Conservation (phyloP, 2,797 vertebrate genomes). For the Craterocephalus amniculus region DNA sequence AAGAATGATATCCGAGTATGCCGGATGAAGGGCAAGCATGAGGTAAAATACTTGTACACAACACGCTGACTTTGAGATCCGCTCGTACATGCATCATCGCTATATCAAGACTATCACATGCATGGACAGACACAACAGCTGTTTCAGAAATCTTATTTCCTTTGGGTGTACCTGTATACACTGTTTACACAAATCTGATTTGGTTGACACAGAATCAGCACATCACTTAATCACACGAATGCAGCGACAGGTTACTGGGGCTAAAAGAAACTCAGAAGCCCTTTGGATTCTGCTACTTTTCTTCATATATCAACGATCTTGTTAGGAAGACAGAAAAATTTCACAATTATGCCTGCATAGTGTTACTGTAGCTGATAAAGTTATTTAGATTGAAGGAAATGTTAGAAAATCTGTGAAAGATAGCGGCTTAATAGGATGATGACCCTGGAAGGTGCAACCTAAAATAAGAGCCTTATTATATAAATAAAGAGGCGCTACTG, state of each 20-base stretch:
- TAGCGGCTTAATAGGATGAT: not conserved
- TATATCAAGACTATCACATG: slow-evolving; percentile 52
- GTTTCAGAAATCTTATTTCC: slow-evolving; percentile 57
- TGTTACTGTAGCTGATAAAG: slow-evolving; percentile 29
- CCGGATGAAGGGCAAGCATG: slow-evolving; percentile 96
- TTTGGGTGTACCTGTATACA: slow-evolving; percentile 46
- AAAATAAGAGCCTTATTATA: slow-evolving; percentile 43
- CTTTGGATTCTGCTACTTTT: slow-evolving; percentile 19
- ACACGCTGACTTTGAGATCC: slow-evolving; percentile 47
- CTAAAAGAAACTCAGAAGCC: slow-evolving; percentile 33
- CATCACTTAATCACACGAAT: slow-evolving; percentile 50
- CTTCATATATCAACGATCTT: slow-evolving; percentile 6
- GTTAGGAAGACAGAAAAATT: slow-evolving; percentile 7
- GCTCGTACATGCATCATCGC: slow-evolving; percentile 37
- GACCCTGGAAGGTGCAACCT: slow-evolving; percentile 21
- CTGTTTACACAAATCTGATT: slow-evolving; percentile 71
- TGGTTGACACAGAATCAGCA: slow-evolving; percentile 64
- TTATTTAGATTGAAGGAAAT: slow-evolving; percentile 27
- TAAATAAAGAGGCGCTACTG: slow-evolving; percentile 30
- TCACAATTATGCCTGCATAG: slow-evolving; percentile 22
- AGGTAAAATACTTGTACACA: slow-evolving; percentile 78
- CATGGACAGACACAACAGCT: slow-evolving; percentile 63
- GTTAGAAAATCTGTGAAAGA: slow-evolving; percentile 15
- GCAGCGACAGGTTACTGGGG: slow-evolving; percentile 39
- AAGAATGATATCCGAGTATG: slow-evolving; percentile 96